Percentiles rank a stretch among this genome's conserved stretches.
phyloP scores from a whole-genome alignment of 2,113 vertebrate genomes.

The Bubo blakistoni region DNA sequence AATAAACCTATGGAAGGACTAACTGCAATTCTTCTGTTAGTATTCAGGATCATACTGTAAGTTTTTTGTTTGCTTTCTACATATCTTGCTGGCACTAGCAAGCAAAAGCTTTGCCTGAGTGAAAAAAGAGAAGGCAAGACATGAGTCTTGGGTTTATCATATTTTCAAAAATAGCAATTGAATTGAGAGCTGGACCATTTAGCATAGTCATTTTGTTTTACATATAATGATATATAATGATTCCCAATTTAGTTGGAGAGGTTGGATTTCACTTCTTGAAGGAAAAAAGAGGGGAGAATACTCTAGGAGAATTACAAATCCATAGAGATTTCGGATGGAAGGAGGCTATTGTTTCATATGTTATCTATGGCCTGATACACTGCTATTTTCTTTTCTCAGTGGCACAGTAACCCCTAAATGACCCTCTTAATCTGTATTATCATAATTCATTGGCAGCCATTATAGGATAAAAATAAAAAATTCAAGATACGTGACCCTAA shows the following conservation, averaged over 20 bases:
- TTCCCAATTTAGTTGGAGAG: background rate
- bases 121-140: background rate
- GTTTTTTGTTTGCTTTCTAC: background rate
- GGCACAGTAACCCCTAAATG: background rate
- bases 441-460: background rate
- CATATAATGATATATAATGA: background rate
- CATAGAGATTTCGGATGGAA: background rate
- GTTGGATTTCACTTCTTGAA: background rate
- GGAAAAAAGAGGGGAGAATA: background rate
- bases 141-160: background rate
- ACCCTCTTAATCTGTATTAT: background rate
- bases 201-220: background rate
- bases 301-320: background rate
- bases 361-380: background rate
- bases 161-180: background rate
- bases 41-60: background rate
- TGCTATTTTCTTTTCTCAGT: background rate
- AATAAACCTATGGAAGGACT: background rate
- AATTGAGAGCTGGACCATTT: background rate
- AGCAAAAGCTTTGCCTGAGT: background rate
- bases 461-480: background rate
- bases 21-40: background rate
- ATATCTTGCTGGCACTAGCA: background rate
- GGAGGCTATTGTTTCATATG: background rate
- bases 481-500: background rate